These are phyloP conservation scores for Gymnoscopelus braueri DNA, from an alignment of 2,797 vertebrate species.

Conservation along the genomic window DNA sequence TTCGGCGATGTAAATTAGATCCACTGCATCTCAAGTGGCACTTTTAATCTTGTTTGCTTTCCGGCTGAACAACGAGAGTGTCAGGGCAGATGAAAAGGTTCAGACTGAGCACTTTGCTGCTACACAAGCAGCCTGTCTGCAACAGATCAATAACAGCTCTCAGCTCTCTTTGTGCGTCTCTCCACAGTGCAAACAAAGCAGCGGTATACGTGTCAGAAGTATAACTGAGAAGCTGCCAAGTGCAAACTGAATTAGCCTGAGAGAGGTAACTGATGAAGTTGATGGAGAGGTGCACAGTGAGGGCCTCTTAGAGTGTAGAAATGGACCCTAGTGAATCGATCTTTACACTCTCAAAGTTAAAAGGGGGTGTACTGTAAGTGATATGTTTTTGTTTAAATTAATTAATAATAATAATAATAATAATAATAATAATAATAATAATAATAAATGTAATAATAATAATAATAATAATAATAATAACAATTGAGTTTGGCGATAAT, in stretches of 20 bases:
- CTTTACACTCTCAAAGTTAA: too few relatives aligned
- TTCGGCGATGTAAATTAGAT: background rate
- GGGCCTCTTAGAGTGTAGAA: background rate
- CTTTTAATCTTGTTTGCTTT: constrained; percentile 6
- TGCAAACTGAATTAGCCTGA: background rate
- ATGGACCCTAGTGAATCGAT: background rate
- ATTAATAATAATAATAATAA: too few relatives aligned
- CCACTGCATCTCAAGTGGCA: background rate
- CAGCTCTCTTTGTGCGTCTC: background rate
- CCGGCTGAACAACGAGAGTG: background rate
- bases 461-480: too few relatives aligned
- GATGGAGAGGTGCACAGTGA: background rate
- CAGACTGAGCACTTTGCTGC: background rate
- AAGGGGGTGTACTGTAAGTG: too few relatives aligned
- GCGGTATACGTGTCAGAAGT: background rate
- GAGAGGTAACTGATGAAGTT: background rate
- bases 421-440: too few relatives aligned
- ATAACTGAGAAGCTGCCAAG: background rate
- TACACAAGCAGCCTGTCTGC: constrained; percentile 1
- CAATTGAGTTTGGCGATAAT: too few relatives aligned
- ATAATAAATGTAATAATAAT: too few relatives aligned
- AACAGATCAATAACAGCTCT: constrained; percentile 16
- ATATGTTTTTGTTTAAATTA: too few relatives aligned
- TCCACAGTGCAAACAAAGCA: background rate
- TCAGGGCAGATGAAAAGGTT: constrained; percentile 3